phyloP scores from a whole-genome alignment of 2,797 vertebrate genomes.

The Manis crassicaudata region DNA sequence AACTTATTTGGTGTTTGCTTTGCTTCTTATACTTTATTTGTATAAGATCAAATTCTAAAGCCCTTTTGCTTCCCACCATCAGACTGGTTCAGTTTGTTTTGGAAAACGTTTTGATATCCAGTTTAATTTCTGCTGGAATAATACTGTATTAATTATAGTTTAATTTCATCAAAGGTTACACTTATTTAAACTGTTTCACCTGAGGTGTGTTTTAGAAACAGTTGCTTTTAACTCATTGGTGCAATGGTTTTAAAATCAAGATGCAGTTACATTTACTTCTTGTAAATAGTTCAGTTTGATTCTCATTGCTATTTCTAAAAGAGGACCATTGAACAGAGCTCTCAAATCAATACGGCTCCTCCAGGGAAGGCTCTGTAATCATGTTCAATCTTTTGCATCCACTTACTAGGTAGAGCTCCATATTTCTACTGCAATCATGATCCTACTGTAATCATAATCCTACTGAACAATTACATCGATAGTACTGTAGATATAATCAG shows the following conservation, averaged over 20 bases:
- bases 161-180: neutral
- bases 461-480: neutral
- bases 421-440: neutral
- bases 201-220: neutral
- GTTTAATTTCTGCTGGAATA: neutral
- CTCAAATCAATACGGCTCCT: neutral
- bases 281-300: neutral
- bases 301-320: neutral
- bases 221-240: neutral
- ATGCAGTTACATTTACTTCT: neutral
- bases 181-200: neutral
- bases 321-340: neutral
- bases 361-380: neutral
- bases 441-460: neutral
- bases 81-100: neutral
- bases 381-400: neutral
- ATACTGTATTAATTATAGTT: neutral
- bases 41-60: slow-evolving; percentile 23
- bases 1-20: neutral
- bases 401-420: neutral
- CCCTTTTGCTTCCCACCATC: neutral
- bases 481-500: neutral
- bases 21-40: slow-evolving; percentile 36
- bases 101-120: neutral
- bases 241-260: neutral